Percentiles rank a stretch among this genome's conserved stretches.
Evolutionary conservation across 2,888 invertebrate genomes (phyloP).

Genomic region (Lymantria monacha): DNA sequence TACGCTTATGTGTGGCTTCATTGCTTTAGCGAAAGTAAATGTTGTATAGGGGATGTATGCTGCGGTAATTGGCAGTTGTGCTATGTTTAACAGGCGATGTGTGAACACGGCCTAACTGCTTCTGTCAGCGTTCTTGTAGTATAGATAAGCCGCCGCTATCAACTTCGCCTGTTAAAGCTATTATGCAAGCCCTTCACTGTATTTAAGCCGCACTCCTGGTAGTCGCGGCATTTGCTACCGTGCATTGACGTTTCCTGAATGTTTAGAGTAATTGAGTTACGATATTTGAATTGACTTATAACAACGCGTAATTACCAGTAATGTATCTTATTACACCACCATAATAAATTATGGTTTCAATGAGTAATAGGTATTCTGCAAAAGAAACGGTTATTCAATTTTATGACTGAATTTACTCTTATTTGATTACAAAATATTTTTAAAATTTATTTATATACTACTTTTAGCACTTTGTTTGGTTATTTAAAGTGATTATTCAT

Average conservation of each 20-base stretch:
- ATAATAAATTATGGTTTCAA: constrained; percentile 40
- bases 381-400: constrained; percentile 41
- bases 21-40: constrained; percentile 59
- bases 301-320: constrained; percentile 47
- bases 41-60: constrained; percentile 57
- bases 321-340: constrained; percentile 40
- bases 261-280: constrained; percentile 58
- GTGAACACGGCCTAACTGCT: constrained; percentile 54
- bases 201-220: constrained; percentile 6
- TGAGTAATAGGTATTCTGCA: constrained; percentile 36
- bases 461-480: too few relatives aligned
- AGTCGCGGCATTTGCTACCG: constrained; percentile 37
- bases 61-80: constrained; percentile 67
- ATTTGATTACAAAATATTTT: not conserved
- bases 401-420: constrained; percentile 7
- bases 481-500: too few relatives aligned
- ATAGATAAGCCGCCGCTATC: constrained; percentile 33
- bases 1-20: constrained; percentile 37
- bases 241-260: constrained; percentile 61
- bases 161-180: constrained; percentile 25
- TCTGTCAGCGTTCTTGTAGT: constrained; percentile 38
- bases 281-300: constrained; percentile 51
- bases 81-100: constrained; percentile 48
- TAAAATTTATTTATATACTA: not conserved
- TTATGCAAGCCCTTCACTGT: constrained; percentile 55